Base-by-base conservation (phyloP, 2,797 vertebrate species). In the Silurus aristotelis region DNA sequence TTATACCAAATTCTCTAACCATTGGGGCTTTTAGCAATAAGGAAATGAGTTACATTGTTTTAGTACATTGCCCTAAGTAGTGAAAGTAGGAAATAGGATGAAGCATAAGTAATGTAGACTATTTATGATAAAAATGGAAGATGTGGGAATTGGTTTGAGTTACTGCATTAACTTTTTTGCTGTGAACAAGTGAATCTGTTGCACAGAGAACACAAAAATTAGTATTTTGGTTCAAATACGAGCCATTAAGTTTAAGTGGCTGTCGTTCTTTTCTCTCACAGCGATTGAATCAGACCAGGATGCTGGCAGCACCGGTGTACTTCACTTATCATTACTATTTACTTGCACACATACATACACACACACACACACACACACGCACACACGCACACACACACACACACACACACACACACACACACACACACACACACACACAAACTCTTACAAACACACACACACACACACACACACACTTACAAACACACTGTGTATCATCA, bases 211-310 rank as follows among this genome's bases (percentile, higher is more conserved):
- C 19, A 63, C 31, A 46, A n/a, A 25, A 80, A 46, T 64, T 13
- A 31, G 81, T 63, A 5, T 76, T 77, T 77, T 86, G 79, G 73
- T 82, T 89, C 61, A 84, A n/a, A 46, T 19, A 84, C 67, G 85
- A 78, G 72, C 60, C 66, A 48, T 27, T 63, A 60, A 84, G 82
- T 66, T 73, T 82, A 66, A 83, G 55, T 48, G 22, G 17, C 73
- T 56, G 31, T 86, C 13, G 1, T 82, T 82, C 17, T 72, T 87
- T 43, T 68, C 68, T 85, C 20, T 58, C 27, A 38, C 0, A 68
- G 20, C 14, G 31, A 82, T 55, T 80, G 22, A 72, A 79, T 56
- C 60, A 75, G 67, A 58, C 71, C 76, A 63, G 84, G 80, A 83
- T 73, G 77, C 52, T 73, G 64, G 82, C 17, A 83, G 73, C 71